Percentiles rank a stretch among this genome's conserved stretches.
Conservation (phyloP, 30 jellyfish, hydroid and myxozoan species). For the Pelagia noctiluca region DNA sequence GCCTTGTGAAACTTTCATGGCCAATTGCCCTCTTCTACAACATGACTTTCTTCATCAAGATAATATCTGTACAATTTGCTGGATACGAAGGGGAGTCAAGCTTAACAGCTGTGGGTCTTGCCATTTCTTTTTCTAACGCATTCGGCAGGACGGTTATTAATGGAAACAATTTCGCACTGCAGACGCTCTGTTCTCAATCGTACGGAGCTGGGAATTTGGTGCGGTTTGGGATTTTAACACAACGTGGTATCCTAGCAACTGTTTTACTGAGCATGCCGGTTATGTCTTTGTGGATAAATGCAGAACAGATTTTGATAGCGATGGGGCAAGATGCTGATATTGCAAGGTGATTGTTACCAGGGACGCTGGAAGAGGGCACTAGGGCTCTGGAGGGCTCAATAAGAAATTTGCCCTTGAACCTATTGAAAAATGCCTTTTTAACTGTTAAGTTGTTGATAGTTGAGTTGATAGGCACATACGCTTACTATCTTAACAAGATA, state of each 20-base stretch:
- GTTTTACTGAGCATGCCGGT: conserved; percentile 1
- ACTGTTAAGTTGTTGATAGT: too few relatives aligned
- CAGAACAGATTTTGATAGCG: not conserved
- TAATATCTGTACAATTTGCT: not conserved
- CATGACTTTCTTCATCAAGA: not conserved
- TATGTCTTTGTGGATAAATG: not conserved
- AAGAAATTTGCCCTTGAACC: too few relatives aligned
- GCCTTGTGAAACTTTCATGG: too few relatives aligned
- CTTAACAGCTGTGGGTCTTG: conserved; percentile 41
- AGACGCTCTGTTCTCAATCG: conserved; percentile 13
- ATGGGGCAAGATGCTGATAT: too few relatives aligned
- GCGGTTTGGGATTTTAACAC: conserved; percentile 26
- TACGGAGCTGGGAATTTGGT: conserved; percentile 11
- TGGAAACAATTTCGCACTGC: conserved; percentile 5
- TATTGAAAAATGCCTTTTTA: too few relatives aligned
- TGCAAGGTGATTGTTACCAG: too few relatives aligned
- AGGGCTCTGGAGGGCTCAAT: too few relatives aligned
- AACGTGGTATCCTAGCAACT: conserved; percentile 4
- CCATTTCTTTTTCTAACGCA: conserved; percentile 8
- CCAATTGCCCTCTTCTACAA: not conserved
- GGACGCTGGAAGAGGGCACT: too few relatives aligned
- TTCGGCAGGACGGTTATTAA: conserved; percentile 7
- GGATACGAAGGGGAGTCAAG: conserved; percentile 10
- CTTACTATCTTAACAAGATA: too few relatives aligned
- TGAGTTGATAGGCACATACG: too few relatives aligned